A percentile compares a stretch with the other conserved stretches of the same genome.
These are phyloP conservation scores for Nowickia ferox DNA, from an alignment of 2,888 invertebrate species.

Conservation along the genomic window DNA sequence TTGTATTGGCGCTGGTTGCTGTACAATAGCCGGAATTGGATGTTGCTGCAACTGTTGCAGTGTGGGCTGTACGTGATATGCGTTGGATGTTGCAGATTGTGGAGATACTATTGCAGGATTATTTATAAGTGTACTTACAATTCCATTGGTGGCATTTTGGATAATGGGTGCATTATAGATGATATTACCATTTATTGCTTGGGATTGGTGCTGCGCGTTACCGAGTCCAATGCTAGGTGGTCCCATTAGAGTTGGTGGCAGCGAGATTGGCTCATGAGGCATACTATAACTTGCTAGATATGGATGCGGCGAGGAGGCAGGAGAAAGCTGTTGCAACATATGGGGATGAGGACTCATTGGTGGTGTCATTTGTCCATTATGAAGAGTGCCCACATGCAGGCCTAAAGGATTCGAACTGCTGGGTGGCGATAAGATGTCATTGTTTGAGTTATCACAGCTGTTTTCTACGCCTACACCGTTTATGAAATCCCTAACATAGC, in stretches of 20 bases:
- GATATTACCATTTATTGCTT: slow-evolving; percentile 51
- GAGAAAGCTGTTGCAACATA: slow-evolving; percentile 59
- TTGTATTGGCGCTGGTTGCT: slow-evolving; percentile 37
- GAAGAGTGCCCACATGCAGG: slow-evolving; percentile 26
- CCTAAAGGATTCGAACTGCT: slow-evolving; percentile 49
- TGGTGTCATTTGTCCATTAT: slow-evolving; percentile 64
- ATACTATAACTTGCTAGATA: slow-evolving; percentile 70
- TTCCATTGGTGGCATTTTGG: slow-evolving; percentile 53
- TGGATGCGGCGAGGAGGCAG: slow-evolving; percentile 69
- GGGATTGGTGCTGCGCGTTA: slow-evolving; percentile 35
- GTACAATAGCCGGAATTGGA: slow-evolving; percentile 31
- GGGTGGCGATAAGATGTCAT: slow-evolving; percentile 53
- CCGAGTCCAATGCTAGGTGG: slow-evolving; percentile 56
- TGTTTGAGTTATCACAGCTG: slow-evolving; percentile 73
- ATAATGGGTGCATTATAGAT: slow-evolving; percentile 49
- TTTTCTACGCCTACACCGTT: slow-evolving; percentile 82
- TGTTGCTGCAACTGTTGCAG: slow-evolving; percentile 54
- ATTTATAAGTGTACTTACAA: slow-evolving; percentile 27
- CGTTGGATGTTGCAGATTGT: slow-evolving; percentile 26
- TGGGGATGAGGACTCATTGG: slow-evolving; percentile 61
- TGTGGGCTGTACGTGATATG: slow-evolving; percentile 41
- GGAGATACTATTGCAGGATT: slow-evolving; percentile 49
- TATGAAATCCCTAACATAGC: slow-evolving; percentile 82
- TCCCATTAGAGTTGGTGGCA: slow-evolving; percentile 54
- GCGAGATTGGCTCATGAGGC: slow-evolving; percentile 60